Evolutionary conservation across 2,888 invertebrate genomes (phyloP), one percentile per base, ranked within the genome.

Genomic region (Sinelater perroti): DNA sequence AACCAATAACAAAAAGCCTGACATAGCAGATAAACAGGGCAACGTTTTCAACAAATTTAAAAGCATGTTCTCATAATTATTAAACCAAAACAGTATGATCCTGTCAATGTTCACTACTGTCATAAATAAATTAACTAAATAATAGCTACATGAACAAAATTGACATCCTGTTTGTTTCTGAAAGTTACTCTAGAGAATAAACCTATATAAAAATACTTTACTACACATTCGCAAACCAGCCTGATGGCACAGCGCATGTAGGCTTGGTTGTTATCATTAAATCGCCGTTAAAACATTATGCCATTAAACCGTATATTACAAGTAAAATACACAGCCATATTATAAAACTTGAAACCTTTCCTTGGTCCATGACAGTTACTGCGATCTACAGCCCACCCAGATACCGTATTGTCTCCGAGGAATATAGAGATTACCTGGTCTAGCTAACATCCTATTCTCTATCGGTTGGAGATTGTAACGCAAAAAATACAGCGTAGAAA

Each of bases 131-230:
- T n/a, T n/a, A n/a, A n/a, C n/a, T n/a, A n/a, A n/a, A n/a, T n/a
- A n/a, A n/a, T n/a, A n/a, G n/a, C n/a, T 24, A 30, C 8, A 30
- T 20, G 11, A 42, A 42, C 17, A 42, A 42, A 42, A 42, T 42
- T 11, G 11, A 42, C 13, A 8, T 33, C 2, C 10, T 33, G 8
- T 8, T 33, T 14, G 16, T 33, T 3, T 10, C 13, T 8, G 33
- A 42, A 42, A 42, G 42, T 11, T 26, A 42, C 11, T 42, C 42
- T 10, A 20, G 24, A 21, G 42, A 42, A n/a, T 4, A 6, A 24
- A 42, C 42, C 13, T 6, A 11, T 8, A 21, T 24, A 14, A 42
- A 42, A 42, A 42, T 42, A 21, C 42, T 13, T 13, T 24, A 42
- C 14, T 42, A 42, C 24, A 42, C 20, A 5, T 21, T 42, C 17